Base-by-base conservation (phyloP, 2,797 vertebrate species). In the Rhinella marina region DNA sequence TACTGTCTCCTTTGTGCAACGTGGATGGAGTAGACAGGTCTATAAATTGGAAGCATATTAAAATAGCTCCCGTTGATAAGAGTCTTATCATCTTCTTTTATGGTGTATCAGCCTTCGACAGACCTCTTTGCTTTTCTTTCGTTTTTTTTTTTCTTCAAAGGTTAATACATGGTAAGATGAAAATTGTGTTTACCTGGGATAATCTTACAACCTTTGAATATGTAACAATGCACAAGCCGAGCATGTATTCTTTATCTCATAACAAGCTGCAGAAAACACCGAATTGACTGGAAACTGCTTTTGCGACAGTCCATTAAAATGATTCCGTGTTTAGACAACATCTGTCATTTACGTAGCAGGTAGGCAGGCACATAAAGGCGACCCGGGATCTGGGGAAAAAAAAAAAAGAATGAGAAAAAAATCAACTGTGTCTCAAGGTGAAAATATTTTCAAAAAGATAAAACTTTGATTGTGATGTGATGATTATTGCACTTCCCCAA, bases 131-230 rank as follows among this genome's bases (percentile, higher is more conserved):
- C 62, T 79, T 87, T 86, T 64, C 56, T 86, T 56, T 16, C 54
- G 52, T 14, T 19, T 21, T 59, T 59, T 48, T 73, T 84, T 75
- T 82, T 84, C 14, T 70, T 29, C 29, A 68, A 80, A 83, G 72
- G 81, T 87, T 88, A 88, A 84, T 57, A 79, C 73, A 27, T 59
- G 81, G 83, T 77, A 79, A 70, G 61, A 50, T 57, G 64, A 50
- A 84, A 84, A 83, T 56, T 56, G 23, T 79, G 62, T 79, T 78
- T 84, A 70, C 87, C 87, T 84, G 75, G 81, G 75, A 83, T 70
- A 83, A 87, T 87, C 86, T 81, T 78, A 68, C 50, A 73, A 87
- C 64, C 52, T 72, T 85, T 85, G 23, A 75, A 85, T 59, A 85
- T 64, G 70, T 85, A 75, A 76, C 70, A 77, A 85, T 27, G 57